These are phyloP conservation scores for Lomographa bimaculata DNA, from an alignment of 2,888 invertebrate species.

Conservation along the genomic window DNA sequence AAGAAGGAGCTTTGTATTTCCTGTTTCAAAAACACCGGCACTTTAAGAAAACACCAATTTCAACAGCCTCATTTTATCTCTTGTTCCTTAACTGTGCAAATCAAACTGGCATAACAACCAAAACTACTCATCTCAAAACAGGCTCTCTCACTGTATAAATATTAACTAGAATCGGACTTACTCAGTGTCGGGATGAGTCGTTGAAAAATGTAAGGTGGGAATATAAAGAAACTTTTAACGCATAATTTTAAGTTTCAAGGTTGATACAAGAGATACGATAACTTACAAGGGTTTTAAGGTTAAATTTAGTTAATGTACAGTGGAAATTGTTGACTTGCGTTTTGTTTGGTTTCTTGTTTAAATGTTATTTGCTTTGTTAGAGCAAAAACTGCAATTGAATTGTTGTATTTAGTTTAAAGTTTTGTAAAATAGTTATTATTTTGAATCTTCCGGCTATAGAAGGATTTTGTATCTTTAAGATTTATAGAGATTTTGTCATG, in stretches of 20 bases:
- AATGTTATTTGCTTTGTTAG: too few relatives aligned
- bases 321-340: too few relatives aligned
- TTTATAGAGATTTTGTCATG: too few relatives aligned
- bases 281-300: conserved; percentile 15
- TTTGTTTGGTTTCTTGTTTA: too few relatives aligned
- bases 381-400: too few relatives aligned
- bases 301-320: conserved; percentile 12
- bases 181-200: too few relatives aligned
- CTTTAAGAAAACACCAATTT: conserved; percentile 25
- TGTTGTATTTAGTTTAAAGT: too few relatives aligned
- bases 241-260: conserved; percentile 30
- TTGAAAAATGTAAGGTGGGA: background rate
- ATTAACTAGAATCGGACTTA: too few relatives aligned
- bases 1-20: conserved; percentile 15
- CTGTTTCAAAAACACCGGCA: conserved; percentile 20
- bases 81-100: conserved; percentile 5
- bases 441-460: too few relatives aligned
- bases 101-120: background rate
- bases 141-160: background rate
- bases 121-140: background rate
- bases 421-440: too few relatives aligned
- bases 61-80: conserved; percentile 23
- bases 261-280: conserved; percentile 21
- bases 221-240: conserved; percentile 26
- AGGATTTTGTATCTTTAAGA: too few relatives aligned